Evolutionary conservation across 1,140 invertebrate species (phyloP), one percentile per base, ranked within the genome.

Genomic region (Drosophila takahashii): DNA sequence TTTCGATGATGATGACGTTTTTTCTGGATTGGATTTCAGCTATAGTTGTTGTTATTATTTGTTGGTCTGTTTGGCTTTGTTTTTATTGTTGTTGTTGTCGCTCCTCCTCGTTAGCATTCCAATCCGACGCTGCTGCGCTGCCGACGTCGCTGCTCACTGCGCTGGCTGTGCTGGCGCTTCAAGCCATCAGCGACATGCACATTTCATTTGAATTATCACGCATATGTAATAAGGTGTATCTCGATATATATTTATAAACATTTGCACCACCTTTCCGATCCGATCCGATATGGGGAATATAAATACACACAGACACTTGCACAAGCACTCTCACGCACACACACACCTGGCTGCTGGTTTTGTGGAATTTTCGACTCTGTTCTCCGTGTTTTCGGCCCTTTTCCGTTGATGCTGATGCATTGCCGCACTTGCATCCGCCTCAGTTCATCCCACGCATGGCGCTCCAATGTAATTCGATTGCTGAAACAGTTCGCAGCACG

Each of bases 311-410:
- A 37, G 16, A 69, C 66, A 70, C 62, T 69, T 69, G 48, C 66
- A 67, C 66, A 37, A 45, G 67, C 80, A 84, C 77, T 81, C 74
- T 72, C 78, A 80, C 78, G 32, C 58, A 75, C 71, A 75, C 77
- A 71, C 56, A 75, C 73, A 85, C 76, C 81, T 81, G 66, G 79
- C 83, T 87, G 75, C 66, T 87, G 67, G 76, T 79, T 87, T 83
- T 83, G 60, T 89, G 83, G 84, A 87, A 89, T 86, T 87, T 86
- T 86, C 69, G 67, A 81, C 51, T 65, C 51, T 62, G 34, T 52
- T 65, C 71, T 41, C 59, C 45, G 29, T 29, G 29, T 41, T 44
- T 57, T 39, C 32, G 48, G 47, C 47, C 61, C 58, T 53, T 45
- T 37, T 26, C 61, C 57, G 36, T 56, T 34, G n/a, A 26, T 34